Evolutionary conservation across 2,797 vertebrate species (phyloP).

Genomic region (Clangula hyemalis): DNA sequence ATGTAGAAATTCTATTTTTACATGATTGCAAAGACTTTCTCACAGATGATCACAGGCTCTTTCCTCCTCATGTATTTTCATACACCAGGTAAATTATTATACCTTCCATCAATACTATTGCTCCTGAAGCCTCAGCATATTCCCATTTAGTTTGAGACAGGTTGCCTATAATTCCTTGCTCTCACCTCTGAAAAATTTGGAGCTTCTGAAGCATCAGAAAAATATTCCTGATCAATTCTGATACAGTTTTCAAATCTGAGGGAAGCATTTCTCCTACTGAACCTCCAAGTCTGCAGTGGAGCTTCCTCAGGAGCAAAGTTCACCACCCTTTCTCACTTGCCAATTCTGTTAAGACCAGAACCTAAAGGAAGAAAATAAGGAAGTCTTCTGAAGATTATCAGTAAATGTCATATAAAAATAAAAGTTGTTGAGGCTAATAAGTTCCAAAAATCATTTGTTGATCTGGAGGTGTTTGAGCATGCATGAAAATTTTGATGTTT

Average conservation of each 20-base stretch:
- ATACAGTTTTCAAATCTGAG: background rate
- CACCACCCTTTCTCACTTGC: background rate
- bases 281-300: background rate
- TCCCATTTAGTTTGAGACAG: background rate
- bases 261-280: background rate
- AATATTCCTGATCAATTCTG: background rate
- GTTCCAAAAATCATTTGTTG: background rate
- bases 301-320: background rate
- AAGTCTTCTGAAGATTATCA: background rate
- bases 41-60: accelerated
- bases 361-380: background rate
- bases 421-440: background rate
- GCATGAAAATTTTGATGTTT: background rate
- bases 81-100: background rate
- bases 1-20: background rate
- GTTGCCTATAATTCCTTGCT: background rate
- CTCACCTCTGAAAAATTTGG: background rate
- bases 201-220: background rate
- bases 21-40: background rate
- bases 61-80: accelerated
- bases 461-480: background rate
- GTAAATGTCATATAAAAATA: background rate
- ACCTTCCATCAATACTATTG: background rate
- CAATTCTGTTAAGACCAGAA: background rate
- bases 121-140: background rate